A percentile compares a stretch with the other conserved stretches of the same genome.
These are phyloP conservation scores for Imbricaverruca yamaguchii DNA, from an alignment of 2,888 invertebrate genomes.

Conservation along the genomic window DNA sequence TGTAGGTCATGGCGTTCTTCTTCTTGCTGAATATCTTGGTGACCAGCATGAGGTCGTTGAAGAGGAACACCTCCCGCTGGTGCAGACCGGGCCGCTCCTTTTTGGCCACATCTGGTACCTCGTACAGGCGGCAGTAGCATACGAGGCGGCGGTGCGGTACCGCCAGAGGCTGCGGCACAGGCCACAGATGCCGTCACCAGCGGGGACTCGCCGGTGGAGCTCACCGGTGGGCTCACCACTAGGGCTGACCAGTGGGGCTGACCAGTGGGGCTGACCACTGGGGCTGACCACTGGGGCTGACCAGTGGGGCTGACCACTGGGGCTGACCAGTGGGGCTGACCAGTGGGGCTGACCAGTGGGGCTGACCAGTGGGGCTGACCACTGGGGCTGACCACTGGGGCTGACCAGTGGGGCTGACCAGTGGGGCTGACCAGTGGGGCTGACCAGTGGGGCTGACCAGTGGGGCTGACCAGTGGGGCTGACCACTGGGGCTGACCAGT, in stretches of 20 bases:
- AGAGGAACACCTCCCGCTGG: slow-evolving; percentile 83
- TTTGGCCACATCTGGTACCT: slow-evolving; percentile 92
- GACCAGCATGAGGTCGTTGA: slow-evolving; percentile 94
- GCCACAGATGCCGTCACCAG: not conserved
- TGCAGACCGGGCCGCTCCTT: slow-evolving; percentile 73
- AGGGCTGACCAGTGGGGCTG: not conserved
- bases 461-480: no score
- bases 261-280: not conserved
- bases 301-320: no score
- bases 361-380: not conserved
- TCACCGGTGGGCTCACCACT: not conserved
- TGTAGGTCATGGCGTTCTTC: slow-evolving; percentile 91
- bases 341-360: no score
- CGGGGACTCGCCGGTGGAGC: not conserved
- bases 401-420: no score
- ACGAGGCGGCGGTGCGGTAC: slow-evolving; percentile 92
- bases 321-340: no score
- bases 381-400: not conserved
- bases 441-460: no score
- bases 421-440: no score
- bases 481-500: no score
- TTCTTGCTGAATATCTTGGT: slow-evolving; percentile 97
- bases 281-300: no score
- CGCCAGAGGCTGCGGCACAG: slow-evolving; percentile 56
- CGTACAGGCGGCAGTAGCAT: slow-evolving; percentile 96